Conservation (phyloP, 2,888 invertebrate genomes). For the Elegia similella region DNA sequence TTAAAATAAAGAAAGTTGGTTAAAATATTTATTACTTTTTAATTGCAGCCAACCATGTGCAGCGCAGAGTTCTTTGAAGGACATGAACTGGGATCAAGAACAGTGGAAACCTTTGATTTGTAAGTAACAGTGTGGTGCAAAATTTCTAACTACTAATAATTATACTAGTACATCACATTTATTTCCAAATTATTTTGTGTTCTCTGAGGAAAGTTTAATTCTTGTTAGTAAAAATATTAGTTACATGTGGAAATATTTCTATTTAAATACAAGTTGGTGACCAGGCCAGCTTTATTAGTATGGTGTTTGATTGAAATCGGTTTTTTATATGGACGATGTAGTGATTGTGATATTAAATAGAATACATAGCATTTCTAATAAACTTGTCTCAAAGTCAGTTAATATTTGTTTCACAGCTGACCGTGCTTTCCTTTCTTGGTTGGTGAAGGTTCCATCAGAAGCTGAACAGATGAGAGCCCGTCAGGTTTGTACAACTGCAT, state of each 20-base stretch:
- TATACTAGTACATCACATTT: no score
- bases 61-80: constrained; percentile 97
- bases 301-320: no score
- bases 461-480: constrained; percentile 97
- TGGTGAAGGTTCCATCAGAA: constrained; percentile 98
- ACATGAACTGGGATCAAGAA: constrained; percentile 99
- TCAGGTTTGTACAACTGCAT: constrained; percentile 85
- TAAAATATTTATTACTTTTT: neutral
- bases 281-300: no score
- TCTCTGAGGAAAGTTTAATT: no score
- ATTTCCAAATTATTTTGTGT: no score
- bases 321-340: no score
- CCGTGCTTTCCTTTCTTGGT: constrained; percentile 97
- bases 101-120: constrained; percentile 98
- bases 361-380: no score
- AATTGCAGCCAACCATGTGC: constrained; percentile 94
- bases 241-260: no score
- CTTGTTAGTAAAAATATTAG: no score
- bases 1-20: neutral
- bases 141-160: no score
- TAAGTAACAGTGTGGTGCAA: constrained; percentile 37
- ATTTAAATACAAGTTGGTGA: no score
- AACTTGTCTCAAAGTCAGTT: neutral
- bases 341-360: no score
- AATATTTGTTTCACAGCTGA: constrained; percentile 81